Evolutionary conservation across 2,797 vertebrate genomes (phyloP).

Genomic region (Heteromormyrus szaboi): DNA sequence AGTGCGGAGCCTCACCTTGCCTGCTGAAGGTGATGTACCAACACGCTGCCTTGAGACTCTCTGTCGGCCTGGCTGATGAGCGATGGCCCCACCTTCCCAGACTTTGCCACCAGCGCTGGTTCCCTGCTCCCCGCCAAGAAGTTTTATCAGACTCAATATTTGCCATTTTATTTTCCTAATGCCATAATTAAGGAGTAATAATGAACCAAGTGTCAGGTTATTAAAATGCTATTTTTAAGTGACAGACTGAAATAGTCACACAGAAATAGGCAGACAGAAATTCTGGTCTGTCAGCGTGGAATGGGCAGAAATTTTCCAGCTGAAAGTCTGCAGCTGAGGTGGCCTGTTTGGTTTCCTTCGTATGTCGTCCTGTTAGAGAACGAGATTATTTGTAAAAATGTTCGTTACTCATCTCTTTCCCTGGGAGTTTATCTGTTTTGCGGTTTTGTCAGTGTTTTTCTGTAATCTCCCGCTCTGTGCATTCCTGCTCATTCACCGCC

Average conservation of each 20-base stretch:
- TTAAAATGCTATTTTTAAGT: slow-evolving; percentile 75
- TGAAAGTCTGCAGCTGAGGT: neutral
- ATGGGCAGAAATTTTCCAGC: slow-evolving; percentile 28
- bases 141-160: slow-evolving; percentile 59
- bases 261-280: slow-evolving; percentile 62
- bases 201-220: slow-evolving; percentile 62
- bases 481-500: neutral
- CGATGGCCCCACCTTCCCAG: slow-evolving; percentile 46
- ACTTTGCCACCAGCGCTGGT: slow-evolving; percentile 41
- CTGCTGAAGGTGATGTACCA: neutral
- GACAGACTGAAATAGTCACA: slow-evolving; percentile 70
- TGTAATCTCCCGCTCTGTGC: neutral
- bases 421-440: neutral
- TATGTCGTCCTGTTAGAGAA: neutral
- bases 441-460: neutral
- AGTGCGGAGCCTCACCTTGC: neutral
- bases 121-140: slow-evolving; percentile 48
- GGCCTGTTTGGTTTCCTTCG: neutral
- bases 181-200: slow-evolving; percentile 58
- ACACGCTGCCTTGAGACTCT: slow-evolving; percentile 16
- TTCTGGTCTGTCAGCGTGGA: slow-evolving; percentile 39
- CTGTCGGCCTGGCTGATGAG: slow-evolving; percentile 57
- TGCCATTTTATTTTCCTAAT: slow-evolving; percentile 68
- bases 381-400: neutral
- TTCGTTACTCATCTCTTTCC: neutral